phyloP scores from a whole-genome alignment of 2,797 vertebrate genomes.

The Siniperca undulata region DNA sequence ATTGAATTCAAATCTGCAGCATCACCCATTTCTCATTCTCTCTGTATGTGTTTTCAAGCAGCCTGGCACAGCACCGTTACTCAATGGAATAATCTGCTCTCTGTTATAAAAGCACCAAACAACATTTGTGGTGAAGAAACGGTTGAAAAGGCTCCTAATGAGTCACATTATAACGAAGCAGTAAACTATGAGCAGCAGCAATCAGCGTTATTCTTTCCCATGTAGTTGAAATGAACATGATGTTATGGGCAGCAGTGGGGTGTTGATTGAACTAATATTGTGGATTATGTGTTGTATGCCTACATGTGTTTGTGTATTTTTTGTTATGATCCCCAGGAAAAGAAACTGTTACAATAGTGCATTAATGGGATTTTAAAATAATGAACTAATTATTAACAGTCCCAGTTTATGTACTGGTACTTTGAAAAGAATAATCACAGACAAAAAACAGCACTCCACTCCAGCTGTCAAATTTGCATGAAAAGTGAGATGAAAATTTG shows the following conservation, averaged over 20 bases:
- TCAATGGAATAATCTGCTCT: constrained; percentile 37
- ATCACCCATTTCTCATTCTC: neutral
- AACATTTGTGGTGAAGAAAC: constrained; percentile 27
- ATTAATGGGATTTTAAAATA: constrained; percentile 37
- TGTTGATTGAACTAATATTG: constrained; percentile 50
- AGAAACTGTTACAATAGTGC: constrained; percentile 13
- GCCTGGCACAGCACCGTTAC: neutral
- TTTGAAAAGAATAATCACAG: constrained; percentile 20
- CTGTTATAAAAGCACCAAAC: constrained; percentile 30
- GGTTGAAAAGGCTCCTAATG: constrained; percentile 57
- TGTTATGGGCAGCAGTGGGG: constrained; percentile 26
- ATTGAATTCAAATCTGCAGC: neutral
- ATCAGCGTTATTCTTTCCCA: constrained; percentile 58
- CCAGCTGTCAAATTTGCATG: neutral
- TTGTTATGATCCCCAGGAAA: neutral
- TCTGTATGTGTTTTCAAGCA: constrained; percentile 25
- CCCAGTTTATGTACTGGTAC: neutral
- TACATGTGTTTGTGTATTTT: constrained; percentile 3
- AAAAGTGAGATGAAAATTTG: neutral
- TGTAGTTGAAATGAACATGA: constrained; percentile 5
- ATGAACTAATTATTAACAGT: constrained; percentile 17
- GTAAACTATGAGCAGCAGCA: constrained; percentile 46
- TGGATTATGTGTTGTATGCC: constrained; percentile 25
- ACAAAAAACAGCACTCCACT: neutral
- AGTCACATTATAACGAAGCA: constrained; percentile 45